These are phyloP conservation scores for Cyprinodon variegatus DNA, from an alignment of 2,113 vertebrate species.

Conservation along the genomic window DNA sequence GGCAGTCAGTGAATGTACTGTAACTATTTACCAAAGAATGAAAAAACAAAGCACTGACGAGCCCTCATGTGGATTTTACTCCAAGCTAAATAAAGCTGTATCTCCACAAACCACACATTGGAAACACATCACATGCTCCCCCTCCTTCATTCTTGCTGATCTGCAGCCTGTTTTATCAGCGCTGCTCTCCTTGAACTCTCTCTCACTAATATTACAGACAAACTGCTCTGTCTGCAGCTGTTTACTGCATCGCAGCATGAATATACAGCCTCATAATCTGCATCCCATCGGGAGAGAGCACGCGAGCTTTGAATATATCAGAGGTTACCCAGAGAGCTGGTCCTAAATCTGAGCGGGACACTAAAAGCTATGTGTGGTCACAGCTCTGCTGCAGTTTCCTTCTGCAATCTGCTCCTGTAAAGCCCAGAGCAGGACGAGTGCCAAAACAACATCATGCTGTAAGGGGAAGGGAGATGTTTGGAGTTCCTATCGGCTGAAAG, in stretches of 20 bases:
- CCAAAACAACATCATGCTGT: conserved; percentile 2
- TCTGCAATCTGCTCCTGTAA: conserved; percentile 27
- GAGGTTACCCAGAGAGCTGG: conserved; percentile 26
- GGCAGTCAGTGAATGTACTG: conserved; percentile 1
- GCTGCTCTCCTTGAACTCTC: conserved; percentile 33
- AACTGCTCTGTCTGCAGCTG: conserved; percentile 1
- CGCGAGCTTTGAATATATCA: conserved; percentile 19
- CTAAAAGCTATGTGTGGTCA: conserved; percentile 36
- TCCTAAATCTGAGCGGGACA: conserved; percentile 4
- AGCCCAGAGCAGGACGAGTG: background rate
- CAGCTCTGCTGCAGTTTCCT: conserved; percentile 8
- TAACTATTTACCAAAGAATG: conserved; percentile 17
- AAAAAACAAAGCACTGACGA: conserved; percentile 27
- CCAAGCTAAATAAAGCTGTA: conserved; percentile 16
- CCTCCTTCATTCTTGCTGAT: background rate
- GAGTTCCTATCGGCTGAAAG: background rate
- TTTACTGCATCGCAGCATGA: conserved; percentile 37
- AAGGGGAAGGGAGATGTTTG: background rate
- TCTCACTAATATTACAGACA: conserved; percentile 20
- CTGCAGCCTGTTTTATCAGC: conserved; percentile 2
- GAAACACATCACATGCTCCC: background rate
- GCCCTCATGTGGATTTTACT: conserved; percentile 20
- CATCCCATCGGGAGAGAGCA: conserved; percentile 9
- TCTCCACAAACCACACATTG: background rate
- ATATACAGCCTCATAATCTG: conserved; percentile 38